phyloP scores from a whole-genome alignment of 1,140 invertebrate genomes.

The Drosophila sproati region DNA sequence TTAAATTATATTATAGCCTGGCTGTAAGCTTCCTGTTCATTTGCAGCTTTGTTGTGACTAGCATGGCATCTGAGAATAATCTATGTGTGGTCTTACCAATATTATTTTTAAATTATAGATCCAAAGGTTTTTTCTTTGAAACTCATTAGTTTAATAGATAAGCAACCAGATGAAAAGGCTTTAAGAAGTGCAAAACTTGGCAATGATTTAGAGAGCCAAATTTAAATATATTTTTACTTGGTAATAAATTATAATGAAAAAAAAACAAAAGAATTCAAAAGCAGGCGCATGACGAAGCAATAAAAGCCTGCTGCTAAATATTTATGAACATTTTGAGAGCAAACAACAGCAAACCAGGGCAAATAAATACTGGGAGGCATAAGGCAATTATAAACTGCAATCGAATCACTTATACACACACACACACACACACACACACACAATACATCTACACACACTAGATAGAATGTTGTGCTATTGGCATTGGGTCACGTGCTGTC shows the following conservation, averaged over 20 bases:
- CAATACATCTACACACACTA: not conserved
- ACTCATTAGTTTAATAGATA: too few relatives aligned
- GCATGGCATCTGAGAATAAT: too few relatives aligned
- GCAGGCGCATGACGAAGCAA: slow-evolving; percentile 25
- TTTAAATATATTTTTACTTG: not conserved
- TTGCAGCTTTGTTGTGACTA: too few relatives aligned
- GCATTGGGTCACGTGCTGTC: slow-evolving; percentile 57
- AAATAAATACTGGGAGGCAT: slow-evolving; percentile 65
- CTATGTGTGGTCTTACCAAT: too few relatives aligned
- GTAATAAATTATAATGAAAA: not conserved
- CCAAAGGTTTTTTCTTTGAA: too few relatives aligned
- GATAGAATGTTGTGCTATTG: not conserved
- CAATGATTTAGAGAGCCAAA: not conserved
- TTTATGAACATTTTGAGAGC: slow-evolving; percentile 64
- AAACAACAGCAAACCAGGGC: slow-evolving; percentile 60
- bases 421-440: slow-evolving; percentile 16
- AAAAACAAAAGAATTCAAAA: not conserved
- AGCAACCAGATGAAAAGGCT: too few relatives aligned
- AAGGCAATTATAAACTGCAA: slow-evolving; percentile 66
- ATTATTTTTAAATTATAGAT: too few relatives aligned
- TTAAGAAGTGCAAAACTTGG: too few relatives aligned
- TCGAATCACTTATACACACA: slow-evolving; percentile 60
- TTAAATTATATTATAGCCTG: too few relatives aligned
- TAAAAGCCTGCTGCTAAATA: slow-evolving; percentile 56
- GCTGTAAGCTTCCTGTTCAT: too few relatives aligned